These are phyloP conservation scores for Metridium senile DNA, from an alignment of 92 coral and sea anemone genomes.

Conservation along the genomic window DNA sequence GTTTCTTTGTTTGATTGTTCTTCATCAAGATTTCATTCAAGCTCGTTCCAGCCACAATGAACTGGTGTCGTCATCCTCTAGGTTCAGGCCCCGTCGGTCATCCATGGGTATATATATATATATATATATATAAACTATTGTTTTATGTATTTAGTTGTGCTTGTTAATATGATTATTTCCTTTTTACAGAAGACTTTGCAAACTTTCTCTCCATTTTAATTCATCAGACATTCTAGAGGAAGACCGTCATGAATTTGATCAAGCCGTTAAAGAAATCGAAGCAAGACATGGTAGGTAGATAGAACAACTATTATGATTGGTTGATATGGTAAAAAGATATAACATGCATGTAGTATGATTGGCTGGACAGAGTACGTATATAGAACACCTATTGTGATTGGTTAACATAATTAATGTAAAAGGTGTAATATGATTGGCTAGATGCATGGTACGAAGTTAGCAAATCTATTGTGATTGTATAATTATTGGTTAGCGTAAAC, in stretches of 20 bases:
- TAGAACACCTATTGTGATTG: too few species aligned
- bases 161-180: too few species aligned
- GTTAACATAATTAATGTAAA: too few species aligned
- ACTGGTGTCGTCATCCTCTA: not conserved
- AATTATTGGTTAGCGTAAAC: too few species aligned
- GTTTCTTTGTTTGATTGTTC: conserved; percentile 26
- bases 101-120: not conserved
- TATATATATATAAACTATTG: too few species aligned
- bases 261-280: not conserved
- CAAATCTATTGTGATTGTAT: too few species aligned
- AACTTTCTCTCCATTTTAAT: not conserved
- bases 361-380: too few species aligned
- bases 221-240: not conserved
- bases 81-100: not conserved
- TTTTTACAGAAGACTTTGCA: too few species aligned
- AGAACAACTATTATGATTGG: not conserved
- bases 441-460: too few species aligned
- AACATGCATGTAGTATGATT: too few species aligned
- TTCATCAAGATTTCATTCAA: conserved; percentile 24
- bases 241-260: not conserved
- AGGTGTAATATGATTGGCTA: too few species aligned
- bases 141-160: too few species aligned
- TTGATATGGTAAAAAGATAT: not conserved
- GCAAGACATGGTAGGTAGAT: conserved; percentile 4
- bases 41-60: conserved; percentile 19